phyloP scores from a whole-genome alignment of 1,140 invertebrate genomes.

The Pinna nobilis region DNA sequence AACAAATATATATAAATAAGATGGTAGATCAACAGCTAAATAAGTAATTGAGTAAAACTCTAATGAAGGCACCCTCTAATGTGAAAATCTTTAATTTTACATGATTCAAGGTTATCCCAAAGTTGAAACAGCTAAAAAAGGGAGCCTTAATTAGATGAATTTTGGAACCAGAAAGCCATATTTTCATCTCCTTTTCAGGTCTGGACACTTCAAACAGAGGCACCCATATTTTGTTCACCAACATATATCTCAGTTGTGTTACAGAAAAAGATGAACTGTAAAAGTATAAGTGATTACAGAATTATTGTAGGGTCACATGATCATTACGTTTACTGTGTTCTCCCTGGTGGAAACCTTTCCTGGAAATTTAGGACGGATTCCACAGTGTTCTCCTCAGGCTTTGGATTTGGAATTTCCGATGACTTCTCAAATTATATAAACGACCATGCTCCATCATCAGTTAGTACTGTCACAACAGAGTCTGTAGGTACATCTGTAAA shows the following conservation, averaged over 20 bases:
- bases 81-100: too few species aligned
- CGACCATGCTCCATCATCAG: too few species aligned
- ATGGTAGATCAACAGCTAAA: too few species aligned
- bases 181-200: constrained; percentile 75
- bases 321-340: constrained; percentile 78
- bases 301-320: constrained; percentile 82
- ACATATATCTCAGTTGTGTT: constrained; percentile 45
- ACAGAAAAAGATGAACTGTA: background rate
- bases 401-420: constrained; percentile 45
- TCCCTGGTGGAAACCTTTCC: constrained; percentile 61
- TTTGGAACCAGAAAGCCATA: too few species aligned
- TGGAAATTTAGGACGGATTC: constrained; percentile 73
- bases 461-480: too few species aligned
- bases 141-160: too few species aligned
- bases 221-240: constrained; percentile 82
- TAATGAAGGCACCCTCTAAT: too few species aligned
- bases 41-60: too few species aligned
- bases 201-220: constrained; percentile 78
- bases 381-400: constrained; percentile 81
- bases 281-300: constrained; percentile 34
- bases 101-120: too few species aligned
- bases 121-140: too few species aligned
- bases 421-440: background rate
- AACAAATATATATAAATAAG: too few species aligned
- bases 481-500: too few species aligned